These are phyloP conservation scores for Protomyctophum bolini DNA, from an alignment of 2,113 vertebrate genomes.

Conservation along the genomic window DNA sequence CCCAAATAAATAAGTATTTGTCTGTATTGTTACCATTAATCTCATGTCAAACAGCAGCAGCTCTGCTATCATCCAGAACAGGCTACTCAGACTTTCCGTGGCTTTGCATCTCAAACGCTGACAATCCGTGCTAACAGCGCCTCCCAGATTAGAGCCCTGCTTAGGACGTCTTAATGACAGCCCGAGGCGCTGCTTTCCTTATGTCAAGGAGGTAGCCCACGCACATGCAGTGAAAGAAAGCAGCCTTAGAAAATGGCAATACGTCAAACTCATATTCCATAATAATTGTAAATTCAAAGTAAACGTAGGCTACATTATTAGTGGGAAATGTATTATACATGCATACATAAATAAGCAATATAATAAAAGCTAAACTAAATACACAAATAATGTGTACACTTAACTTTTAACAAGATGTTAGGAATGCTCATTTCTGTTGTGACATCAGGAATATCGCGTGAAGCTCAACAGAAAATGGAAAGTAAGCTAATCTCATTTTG, in stretches of 20 bases:
- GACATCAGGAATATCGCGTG: too few species aligned
- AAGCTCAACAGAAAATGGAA: neutral
- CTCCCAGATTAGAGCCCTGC: slow-evolving; percentile 62
- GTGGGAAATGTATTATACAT: too few species aligned
- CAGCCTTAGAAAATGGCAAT: neutral
- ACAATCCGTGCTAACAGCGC: slow-evolving; percentile 5
- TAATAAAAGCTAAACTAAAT: too few species aligned
- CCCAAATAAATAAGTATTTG: neutral
- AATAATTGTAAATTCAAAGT: neutral
- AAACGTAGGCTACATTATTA: neutral
- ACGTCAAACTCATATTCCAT: neutral
- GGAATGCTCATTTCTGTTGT: too few species aligned
- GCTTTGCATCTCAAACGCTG: slow-evolving; percentile 70
- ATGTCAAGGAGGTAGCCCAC: neutral
- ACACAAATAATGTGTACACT: too few species aligned
- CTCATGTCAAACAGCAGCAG: slow-evolving; percentile 68
- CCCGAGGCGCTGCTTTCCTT: slow-evolving; percentile 13
- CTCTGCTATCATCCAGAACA: slow-evolving; percentile 43
- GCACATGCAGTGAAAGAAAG: neutral
- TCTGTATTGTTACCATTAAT: slow-evolving; percentile 73
- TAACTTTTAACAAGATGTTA: too few species aligned
- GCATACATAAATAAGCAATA: too few species aligned
- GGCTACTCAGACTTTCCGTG: slow-evolving; percentile 17
- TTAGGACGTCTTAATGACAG: slow-evolving; percentile 61
- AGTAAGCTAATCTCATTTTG: neutral